Percentiles rank a stretch among this genome's conserved stretches.
These are phyloP conservation scores for Belgica antarctica DNA, from an alignment of 2,888 invertebrate species.

Conservation along the genomic window DNA sequence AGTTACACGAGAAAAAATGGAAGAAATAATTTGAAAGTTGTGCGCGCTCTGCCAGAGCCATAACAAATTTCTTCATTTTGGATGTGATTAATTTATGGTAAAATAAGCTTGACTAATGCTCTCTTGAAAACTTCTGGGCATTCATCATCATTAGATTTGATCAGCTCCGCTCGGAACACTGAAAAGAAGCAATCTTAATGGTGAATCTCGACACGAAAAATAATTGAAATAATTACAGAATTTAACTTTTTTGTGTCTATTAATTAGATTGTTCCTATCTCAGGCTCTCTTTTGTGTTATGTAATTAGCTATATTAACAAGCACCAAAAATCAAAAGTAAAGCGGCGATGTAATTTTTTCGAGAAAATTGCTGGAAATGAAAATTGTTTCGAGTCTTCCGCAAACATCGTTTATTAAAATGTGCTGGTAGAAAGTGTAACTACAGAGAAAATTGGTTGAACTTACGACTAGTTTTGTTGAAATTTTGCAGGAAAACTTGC, in stretches of 20 bases:
- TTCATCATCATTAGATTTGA: slow-evolving; percentile 43
- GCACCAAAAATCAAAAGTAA: no score
- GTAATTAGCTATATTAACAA: slow-evolving; percentile 17
- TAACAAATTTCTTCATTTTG: slow-evolving; percentile 8
- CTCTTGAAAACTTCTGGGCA: slow-evolving; percentile 39
- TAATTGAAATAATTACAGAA: slow-evolving; percentile 39
- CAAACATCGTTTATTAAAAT: slow-evolving; percentile 24
- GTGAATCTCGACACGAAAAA: slow-evolving; percentile 37
- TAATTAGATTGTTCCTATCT: background rate
- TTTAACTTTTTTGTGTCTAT: slow-evolving; percentile 15
- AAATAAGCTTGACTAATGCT: slow-evolving; percentile 41
- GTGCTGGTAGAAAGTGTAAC: no score
- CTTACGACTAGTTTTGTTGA: no score
- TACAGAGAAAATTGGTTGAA: no score
- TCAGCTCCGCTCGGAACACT: background rate
- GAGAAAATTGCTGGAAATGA: slow-evolving; percentile 8
- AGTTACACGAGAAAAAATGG: background rate
- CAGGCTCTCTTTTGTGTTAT: background rate
- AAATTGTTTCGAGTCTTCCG: background rate
- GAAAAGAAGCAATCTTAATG: slow-evolving; percentile 28
- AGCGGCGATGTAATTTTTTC: no score
- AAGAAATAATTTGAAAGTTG: slow-evolving; percentile 28
- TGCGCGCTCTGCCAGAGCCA: background rate
- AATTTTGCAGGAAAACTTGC: no score
- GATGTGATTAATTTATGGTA: slow-evolving; percentile 36